Percentiles rank a stretch among this genome's conserved stretches.
Evolutionary conservation across 2,797 vertebrate genomes (phyloP).

Genomic region (Nyctibius grandis): DNA sequence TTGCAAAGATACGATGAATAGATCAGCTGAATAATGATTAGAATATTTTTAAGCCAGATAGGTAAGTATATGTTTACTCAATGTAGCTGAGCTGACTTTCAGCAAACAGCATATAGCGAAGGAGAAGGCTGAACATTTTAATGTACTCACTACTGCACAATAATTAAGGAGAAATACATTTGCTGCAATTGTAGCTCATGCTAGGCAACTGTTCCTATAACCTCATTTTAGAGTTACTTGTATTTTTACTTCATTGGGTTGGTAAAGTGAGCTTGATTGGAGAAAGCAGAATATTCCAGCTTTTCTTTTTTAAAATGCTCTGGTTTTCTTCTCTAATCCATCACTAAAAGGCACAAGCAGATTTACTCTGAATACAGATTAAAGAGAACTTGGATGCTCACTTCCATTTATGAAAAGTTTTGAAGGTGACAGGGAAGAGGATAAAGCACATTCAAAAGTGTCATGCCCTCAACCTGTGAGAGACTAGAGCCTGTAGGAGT

Average conservation of each 20-base stretch:
- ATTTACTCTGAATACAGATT: neutral
- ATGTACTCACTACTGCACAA: neutral
- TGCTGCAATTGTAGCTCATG: neutral
- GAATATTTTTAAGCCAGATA: neutral
- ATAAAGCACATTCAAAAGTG: neutral
- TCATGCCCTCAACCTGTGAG: neutral
- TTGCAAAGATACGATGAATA: neutral
- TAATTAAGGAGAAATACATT: slow-evolving; percentile 10
- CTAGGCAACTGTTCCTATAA: neutral
- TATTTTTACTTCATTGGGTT: neutral
- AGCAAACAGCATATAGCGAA: neutral
- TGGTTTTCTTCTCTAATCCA: neutral
- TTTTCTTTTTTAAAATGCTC: neutral
- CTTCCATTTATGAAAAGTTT: neutral
- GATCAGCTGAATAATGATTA: neutral
- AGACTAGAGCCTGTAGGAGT: neutral
- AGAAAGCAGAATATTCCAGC: neutral
- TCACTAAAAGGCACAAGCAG: neutral
- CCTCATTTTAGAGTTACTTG: neutral
- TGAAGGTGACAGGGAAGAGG: neutral
- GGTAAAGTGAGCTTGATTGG: neutral
- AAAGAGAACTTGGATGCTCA: neutral
- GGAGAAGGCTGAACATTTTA: neutral
- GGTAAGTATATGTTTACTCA: neutral
- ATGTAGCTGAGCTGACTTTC: neutral